Evolutionary conservation across 1,140 invertebrate species (phyloP), one percentile per base, ranked within the genome.

Genomic region (Bombus breviceps): DNA sequence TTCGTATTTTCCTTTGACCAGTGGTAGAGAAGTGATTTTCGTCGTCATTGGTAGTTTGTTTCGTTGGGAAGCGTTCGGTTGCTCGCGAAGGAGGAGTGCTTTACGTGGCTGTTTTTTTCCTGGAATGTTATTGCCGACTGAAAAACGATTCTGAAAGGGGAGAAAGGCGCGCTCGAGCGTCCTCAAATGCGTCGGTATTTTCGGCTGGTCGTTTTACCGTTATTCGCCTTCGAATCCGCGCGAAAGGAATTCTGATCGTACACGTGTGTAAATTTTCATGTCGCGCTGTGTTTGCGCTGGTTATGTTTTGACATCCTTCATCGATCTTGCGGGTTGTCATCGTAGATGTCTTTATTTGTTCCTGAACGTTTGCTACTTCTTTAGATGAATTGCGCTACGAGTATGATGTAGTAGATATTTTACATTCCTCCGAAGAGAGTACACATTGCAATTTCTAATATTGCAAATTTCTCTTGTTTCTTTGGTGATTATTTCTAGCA

Each of bases 1-100:
- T 73, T 90, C 85, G 83, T 84, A 89, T 83, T 89, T 73, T 86
- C 53, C 85, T 62, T 32, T 68, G 85, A 72, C 68, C 71, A 75
- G 41, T 83, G 66, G 62, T 62, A 37, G 47, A 72, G 69, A 69
- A 83, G 74, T 86, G 72, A 85, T 69, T 78, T 73, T 71, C 57
- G 66, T 83, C 39, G 41, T 43, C 69, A 15, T 9, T 57, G 62
- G 22, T 28, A 18, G 28, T 43, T n/a, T 13, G 12, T 32, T 32
- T 18, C 34, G 66, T 57, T 81, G 15, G 53, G 25, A 32, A 69
- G n/a, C 34, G 57, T 81, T 59, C 79, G 57, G 37, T 41, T 53
- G 68, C 37, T 34, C 37, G 37, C 32, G 18, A 28, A 32, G 22
- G 15, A 47, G 28, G 10, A n/a, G 59, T 9, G 64, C 34, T 68